Base-by-base conservation (phyloP, 1,140 invertebrate species). In the Drosophila lowei region DNA sequence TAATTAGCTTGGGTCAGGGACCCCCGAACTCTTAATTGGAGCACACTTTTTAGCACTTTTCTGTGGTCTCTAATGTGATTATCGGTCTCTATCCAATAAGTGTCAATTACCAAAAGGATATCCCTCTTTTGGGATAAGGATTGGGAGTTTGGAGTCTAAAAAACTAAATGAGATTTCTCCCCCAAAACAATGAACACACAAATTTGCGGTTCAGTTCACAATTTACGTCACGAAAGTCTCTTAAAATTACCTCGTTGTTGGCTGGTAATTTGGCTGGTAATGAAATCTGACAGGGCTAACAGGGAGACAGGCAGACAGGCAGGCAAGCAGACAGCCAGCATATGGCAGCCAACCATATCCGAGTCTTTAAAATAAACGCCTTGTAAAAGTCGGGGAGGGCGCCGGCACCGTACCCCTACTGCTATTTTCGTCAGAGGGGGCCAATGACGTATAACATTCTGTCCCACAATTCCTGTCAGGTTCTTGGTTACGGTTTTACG, bases 11-110 rank as follows among this genome's bases (percentile, higher is more conserved):
- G 44, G 67, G 28, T 60, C 61, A 65, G 7, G 46, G 68, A 49
- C 46, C 55, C 15, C 34, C 8, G 3, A 38, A 38, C 11, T 38
- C 34, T 34, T 58, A 44, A 57, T 48, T 43, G 57, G 8, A 41
- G n/a, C 21, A 5, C 42, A 46, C 30, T 30, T 30, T 59, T 43
- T 46, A 15, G 50, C 44, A 41, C 43, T 15, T 47, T 48, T 43
- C 42, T 48, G 43, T 38, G 13, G 38, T 15, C 6, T 44, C 42
- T 28, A 63, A 63, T 64, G 53, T 77, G 68, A 73, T 81, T 81
- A 81, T 64, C 65, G 63, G 30, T 6, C 46, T 23, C 34, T 48
- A 42, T 65, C 58, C 64, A 84, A 85, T 85, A 79, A 84, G 63
- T 76, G 80, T 84, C 80, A 85, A 60, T 62, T 70, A 54, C 75